These are phyloP conservation scores for Neogale vison DNA, from an alignment of 2,113 vertebrate species.

Conservation along the genomic window DNA sequence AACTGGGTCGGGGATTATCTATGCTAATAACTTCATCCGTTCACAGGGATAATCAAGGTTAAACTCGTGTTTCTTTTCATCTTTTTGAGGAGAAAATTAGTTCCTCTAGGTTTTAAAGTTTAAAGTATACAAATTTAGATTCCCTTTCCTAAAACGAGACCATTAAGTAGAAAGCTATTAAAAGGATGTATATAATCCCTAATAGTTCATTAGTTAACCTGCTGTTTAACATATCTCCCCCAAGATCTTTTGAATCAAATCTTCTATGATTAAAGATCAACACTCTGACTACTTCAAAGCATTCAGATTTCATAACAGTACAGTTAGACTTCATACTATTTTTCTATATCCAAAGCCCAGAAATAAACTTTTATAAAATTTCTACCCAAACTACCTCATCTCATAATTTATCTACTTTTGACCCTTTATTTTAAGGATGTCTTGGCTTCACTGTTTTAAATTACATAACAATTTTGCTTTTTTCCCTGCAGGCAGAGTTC, in stretches of 20 bases:
- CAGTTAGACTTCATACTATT: neutral
- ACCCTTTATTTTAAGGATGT: neutral
- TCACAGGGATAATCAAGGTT: neutral
- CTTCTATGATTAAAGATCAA: neutral
- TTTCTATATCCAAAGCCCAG: neutral
- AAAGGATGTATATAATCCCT: neutral
- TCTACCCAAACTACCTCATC: neutral
- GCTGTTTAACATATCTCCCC: neutral
- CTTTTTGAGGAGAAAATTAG: neutral
- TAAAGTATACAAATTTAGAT: neutral
- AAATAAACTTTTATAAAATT: neutral
- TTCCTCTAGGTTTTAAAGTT: neutral
- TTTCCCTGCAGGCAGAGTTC: constrained; percentile 87
- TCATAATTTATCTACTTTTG: neutral
- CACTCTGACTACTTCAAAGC: neutral
- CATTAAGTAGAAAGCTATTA: neutral
- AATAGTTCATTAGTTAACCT: neutral
- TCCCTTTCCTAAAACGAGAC: neutral
- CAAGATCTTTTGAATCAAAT: neutral
- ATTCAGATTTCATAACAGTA: neutral
- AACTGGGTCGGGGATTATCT: neutral
- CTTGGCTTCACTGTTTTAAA: constrained; percentile 37
- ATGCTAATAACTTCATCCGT: neutral
- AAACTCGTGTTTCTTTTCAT: neutral
- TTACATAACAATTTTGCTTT: neutral